Base-by-base conservation (phyloP, 2,113 vertebrate species). In the Eptesicus fuscus region DNA sequence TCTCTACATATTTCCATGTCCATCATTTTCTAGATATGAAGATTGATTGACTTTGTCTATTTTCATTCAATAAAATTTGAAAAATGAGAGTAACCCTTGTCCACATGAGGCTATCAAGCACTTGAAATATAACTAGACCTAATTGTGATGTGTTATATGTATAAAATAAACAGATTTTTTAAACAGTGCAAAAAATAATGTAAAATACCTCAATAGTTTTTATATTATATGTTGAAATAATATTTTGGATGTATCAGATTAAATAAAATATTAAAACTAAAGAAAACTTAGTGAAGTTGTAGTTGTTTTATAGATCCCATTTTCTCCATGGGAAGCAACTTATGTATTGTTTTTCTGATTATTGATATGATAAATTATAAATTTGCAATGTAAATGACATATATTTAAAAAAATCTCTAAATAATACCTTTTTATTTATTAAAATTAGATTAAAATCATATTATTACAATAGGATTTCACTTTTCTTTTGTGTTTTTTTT, bases 1-100 rank as follows among this genome's bases (percentile, higher is more conserved):
- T 93, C 30, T 35, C 94, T 93, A 96, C 95, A 95, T 93, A 91
- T 95, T 93, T 97, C 93, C 71, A 77, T 94, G 93, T 96, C 93
- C n/a, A 18, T 98, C 88, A 94, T 80, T 65, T 79, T 77, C 93
- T 82, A 96, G 56, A 14, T 92, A 18, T 86, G 83, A 93, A 92
- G 85, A 40, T 65, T 40, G 63, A 88, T 78, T 95, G 32, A 6
- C 42, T 85, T 10, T 83, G 32, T 80, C 10, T 71, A 22, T 85
- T 94, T 91, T 37, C n/a, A 30, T 86, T 69, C 40, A 71, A 35
- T 78, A 61, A 94, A 86, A 93, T 56, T 83, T 10, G 92, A 53
- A 7, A 71, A 82, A 40, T 78, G 71, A n/a, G n/a, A 40, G n/a
- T 44, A 83, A 17, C 40, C 20, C 63, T 10, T 53, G 35, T 65